Evolutionary conservation across 2,797 vertebrate species (phyloP).

Genomic region (Pangasius larnaudii): DNA sequence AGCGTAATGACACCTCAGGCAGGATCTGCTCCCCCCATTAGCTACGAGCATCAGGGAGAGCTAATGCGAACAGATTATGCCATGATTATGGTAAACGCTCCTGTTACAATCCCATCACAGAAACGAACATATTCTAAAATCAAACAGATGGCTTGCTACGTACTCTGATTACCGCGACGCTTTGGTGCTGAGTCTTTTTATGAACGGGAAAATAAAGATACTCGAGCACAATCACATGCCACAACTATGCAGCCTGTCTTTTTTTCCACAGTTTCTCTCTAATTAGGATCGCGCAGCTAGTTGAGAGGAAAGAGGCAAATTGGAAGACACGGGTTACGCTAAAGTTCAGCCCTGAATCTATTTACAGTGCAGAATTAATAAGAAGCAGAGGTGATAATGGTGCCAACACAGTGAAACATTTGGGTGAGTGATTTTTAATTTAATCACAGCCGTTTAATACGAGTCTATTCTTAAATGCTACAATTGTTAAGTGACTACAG

Average conservation of each 20-base stretch:
- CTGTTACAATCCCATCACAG: slow-evolving; percentile 70
- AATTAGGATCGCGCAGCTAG: slow-evolving; percentile 67
- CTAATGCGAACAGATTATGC: slow-evolving; percentile 74
- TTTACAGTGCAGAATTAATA: slow-evolving; percentile 71
- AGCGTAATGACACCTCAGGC: slow-evolving; percentile 72
- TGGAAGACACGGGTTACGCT: slow-evolving; percentile 69
- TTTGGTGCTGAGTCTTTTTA: slow-evolving; percentile 30
- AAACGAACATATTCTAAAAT: slow-evolving; percentile 64
- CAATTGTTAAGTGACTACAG: slow-evolving; percentile 42
- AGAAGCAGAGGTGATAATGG: slow-evolving; percentile 65
- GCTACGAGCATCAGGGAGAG: slow-evolving; percentile 47
- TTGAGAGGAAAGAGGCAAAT: slow-evolving; percentile 63
- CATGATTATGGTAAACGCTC: slow-evolving; percentile 75
- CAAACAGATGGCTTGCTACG: slow-evolving; percentile 52
- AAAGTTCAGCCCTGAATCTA: slow-evolving; percentile 71
- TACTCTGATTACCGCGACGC: slow-evolving; percentile 39
- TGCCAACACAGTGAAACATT: slow-evolving; percentile 65
- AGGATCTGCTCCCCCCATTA: slow-evolving; percentile 48
- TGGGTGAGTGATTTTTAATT: slow-evolving; percentile 68
- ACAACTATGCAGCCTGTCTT: slow-evolving; percentile 44
- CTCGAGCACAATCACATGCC: slow-evolving; percentile 58
- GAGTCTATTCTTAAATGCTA: slow-evolving; percentile 57
- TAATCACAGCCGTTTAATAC: slow-evolving; percentile 65
- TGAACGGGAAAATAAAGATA: slow-evolving; percentile 46
- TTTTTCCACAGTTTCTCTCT: slow-evolving; percentile 61